Base-by-base conservation (phyloP, 2,113 vertebrate genomes). In the Dunckerocampus dactyliophorus region DNA sequence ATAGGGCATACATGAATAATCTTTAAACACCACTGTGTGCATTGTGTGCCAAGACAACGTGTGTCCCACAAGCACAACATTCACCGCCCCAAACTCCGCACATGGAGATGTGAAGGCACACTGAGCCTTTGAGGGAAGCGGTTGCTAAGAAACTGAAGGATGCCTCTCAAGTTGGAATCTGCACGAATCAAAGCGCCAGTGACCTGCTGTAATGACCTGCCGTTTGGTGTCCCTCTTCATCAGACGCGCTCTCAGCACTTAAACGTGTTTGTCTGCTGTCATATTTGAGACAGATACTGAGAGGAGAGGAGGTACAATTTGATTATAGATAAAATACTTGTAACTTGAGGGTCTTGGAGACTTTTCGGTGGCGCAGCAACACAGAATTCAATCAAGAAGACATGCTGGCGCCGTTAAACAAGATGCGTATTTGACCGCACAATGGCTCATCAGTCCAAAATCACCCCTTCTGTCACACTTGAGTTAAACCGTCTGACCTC, bases 131-230 rank as follows among this genome's bases (percentile, higher is more conserved):
- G 77, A 83, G 62, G 73, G 55, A 57, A 34, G 14, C 34, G 45
- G 86, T 89, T 87, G 86, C 87, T 90, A 82, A 80, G 88, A 67
- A 86, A 88, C 87, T 67, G 65, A 65, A 80, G 67, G 78, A 75
- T 76, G 77, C 51, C 43, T 80, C 64, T 69, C 59, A 68, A 65
- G 65, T 69, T 52, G 66, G 42, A 61, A 78, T 66, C 19, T 21
- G 55, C 66, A 21, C 67, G 56, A 63, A 81, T 84, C 70, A 81
- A 79, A 82, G 80, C 74, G 63, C 8, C 68, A 3, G 15, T 47
- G 63, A 21, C 70, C 70, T 58, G 63, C 60, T 28, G 14, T 75
- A 65, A 78, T 69, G 71, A 81, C 73, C 77, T 42, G 21, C 77
- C 83, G 81, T 83, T 83, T 65, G 69, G 67, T 39, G 46, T 21